Percentiles rank a stretch among this genome's conserved stretches.
Evolutionary conservation across 2,888 invertebrate genomes (phyloP).

Genomic region (Reticulitermes lucifugus): DNA sequence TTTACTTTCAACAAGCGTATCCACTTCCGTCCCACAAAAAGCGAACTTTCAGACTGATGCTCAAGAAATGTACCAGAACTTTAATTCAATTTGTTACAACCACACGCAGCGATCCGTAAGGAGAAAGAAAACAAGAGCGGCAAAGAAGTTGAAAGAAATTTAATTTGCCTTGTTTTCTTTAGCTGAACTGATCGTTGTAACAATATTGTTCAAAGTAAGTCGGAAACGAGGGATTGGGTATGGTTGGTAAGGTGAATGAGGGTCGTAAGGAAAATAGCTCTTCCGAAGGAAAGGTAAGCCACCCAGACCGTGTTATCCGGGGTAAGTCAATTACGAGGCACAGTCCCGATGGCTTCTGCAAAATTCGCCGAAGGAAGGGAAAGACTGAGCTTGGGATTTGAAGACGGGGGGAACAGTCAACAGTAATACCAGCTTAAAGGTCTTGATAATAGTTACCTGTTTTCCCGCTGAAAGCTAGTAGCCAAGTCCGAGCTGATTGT

Average conservation of each 20-base stretch:
- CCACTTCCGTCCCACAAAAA: neutral
- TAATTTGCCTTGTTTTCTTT: conserved; percentile 50
- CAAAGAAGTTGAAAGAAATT: conserved; percentile 48
- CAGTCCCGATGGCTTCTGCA: neutral
- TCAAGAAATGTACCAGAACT: neutral
- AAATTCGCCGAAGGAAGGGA: neutral
- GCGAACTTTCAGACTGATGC: neutral
- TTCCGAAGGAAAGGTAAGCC: conserved; percentile 21
- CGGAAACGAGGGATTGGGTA: conserved; percentile 18
- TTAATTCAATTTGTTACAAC: conserved; percentile 13
- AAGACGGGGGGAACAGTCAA: neutral
- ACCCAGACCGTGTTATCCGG: conserved; percentile 17
- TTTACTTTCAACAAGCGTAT: neutral
- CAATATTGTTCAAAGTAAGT: conserved; percentile 48
- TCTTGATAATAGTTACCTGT: neutral
- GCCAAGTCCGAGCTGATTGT: neutral
- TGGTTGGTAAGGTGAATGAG: conserved; percentile 21
- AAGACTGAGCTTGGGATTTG: neutral
- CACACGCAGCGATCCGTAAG: conserved; percentile 11
- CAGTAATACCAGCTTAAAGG: neutral
- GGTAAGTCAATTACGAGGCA: conserved; percentile 44
- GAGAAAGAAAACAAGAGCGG: conserved; percentile 37
- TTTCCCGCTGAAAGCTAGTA: too few relatives aligned
- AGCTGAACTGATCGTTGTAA: conserved; percentile 48
- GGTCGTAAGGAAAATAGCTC: neutral